Base-by-base conservation (phyloP, 2,113 vertebrate species). In the Oryzias curvinotus region DNA sequence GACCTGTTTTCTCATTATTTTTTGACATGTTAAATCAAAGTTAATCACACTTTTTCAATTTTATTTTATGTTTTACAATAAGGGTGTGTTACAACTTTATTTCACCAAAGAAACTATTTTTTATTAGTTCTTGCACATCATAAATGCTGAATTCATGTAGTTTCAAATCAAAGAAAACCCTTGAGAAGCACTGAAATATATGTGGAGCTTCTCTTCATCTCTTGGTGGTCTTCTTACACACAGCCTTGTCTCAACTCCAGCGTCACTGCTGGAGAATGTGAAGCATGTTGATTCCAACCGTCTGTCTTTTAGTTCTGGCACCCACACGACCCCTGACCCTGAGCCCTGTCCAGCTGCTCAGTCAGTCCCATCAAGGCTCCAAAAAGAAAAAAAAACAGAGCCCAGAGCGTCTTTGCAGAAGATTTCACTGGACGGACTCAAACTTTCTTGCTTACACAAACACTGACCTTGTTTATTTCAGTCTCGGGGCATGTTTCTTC, bases 221-320 rank as follows among this genome's bases (percentile, higher is more conserved):
- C 19, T 14, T 12, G 19, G 45, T 41, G 43, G 44, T n/a, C 43
- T 44, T 54, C 21, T 15, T 53, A 7, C 18, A 52, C 14, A 58
- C 17, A 8, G 16, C 68, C 49, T 54, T 3, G 4, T 42, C 53
- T 65, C 19, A 65, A 21, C 36, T 44, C 55, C 56, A 78, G 23
- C 2, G 26, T 76, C 7, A 63, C 57, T 53, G 25, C 63, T 72
- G 55, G 55, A 77, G 80, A 85, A 88, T 87, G 74, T 44, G 52
- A 76, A 61, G 74, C 73, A 86, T 81, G 78, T 52, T 47, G 54
- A 42, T 67, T 59, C 48, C 52, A 59, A 52, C 45, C 44, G n/a
- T 65, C 71, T 81, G 65, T 57, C 59, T 41, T 18, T 57, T 23
- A 26, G 75, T 73, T 76, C 64, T 65, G 60, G 42, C 65, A 66